A percentile compares a stretch with the other conserved stretches of the same genome.
Conservation (phyloP, 2,888 invertebrate genomes). For the Bursaphelenchus okinawaensis region DNA sequence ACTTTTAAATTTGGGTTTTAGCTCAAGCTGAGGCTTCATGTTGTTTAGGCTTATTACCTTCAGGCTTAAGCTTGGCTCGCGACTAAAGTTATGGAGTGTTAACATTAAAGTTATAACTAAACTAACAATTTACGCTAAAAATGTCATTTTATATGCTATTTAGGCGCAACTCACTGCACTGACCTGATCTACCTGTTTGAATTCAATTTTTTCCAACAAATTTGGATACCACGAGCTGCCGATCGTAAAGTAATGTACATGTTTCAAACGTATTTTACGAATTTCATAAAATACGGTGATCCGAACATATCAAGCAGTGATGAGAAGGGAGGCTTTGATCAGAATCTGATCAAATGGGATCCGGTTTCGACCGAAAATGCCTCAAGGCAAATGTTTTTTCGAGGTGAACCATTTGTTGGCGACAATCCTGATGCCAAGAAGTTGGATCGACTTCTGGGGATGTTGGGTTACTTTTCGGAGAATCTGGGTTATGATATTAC, state of each 20-base stretch:
- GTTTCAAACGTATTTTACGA: slow-evolving; percentile 48
- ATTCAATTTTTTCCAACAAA: slow-evolving; percentile 42
- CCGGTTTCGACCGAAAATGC: slow-evolving; percentile 4
- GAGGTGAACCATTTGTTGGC: slow-evolving; percentile 3
- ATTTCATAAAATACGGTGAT: slow-evolving; percentile 50
- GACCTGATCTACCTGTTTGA: slow-evolving; percentile 51
- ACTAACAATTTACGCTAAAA: too few species aligned
- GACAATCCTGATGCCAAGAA: not conserved
- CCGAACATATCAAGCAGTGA: slow-evolving; percentile 38
- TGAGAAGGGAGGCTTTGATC: not conserved
- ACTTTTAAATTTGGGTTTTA: too few species aligned
- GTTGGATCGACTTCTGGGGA: not conserved
- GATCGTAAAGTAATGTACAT: slow-evolving; percentile 42
- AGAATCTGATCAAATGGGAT: slow-evolving; percentile 8
- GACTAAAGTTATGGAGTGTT: too few species aligned
- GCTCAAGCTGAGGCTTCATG: too few species aligned
- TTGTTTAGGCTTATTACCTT: too few species aligned
- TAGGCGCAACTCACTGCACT: slow-evolving; percentile 43
- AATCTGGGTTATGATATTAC: not conserved
- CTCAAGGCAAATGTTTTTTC: slow-evolving; percentile 2
- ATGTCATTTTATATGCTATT: too few species aligned
- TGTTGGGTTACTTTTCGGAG: not conserved
- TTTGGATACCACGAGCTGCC: slow-evolving; percentile 37
- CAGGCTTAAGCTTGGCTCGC: too few species aligned
- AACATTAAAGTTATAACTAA: too few species aligned